Percentiles rank a stretch among this genome's conserved stretches.
Evolutionary conservation across 2,113 vertebrate species (phyloP).

Genomic region (Enhydra lutris): DNA sequence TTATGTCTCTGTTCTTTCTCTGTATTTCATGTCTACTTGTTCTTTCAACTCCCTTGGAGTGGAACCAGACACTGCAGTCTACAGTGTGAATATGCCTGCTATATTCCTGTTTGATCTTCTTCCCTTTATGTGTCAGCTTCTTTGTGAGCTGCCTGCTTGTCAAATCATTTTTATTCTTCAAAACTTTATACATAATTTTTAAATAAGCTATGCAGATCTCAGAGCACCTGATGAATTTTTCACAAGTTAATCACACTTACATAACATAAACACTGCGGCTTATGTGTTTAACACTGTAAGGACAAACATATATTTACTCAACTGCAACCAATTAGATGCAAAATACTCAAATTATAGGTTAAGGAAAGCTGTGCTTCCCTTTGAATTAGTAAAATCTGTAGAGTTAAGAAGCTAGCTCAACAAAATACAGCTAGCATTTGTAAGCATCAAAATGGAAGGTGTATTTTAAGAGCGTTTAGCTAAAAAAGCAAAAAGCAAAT

Average conservation of each 20-base stretch:
- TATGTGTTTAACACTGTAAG: slow-evolving; percentile 73
- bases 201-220: slow-evolving; percentile 77
- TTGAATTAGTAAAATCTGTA: slow-evolving; percentile 28
- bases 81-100: slow-evolving; percentile 78
- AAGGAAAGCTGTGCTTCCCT: slow-evolving; percentile 45
- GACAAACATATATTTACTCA: slow-evolving; percentile 76
- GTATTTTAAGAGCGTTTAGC: background rate
- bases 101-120: slow-evolving; percentile 83
- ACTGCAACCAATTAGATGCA: slow-evolving; percentile 54
- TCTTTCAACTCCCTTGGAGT: slow-evolving; percentile 82
- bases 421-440: background rate
- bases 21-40: slow-evolving; percentile 81
- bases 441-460: background rate
- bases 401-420: background rate
- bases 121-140: slow-evolving; percentile 84
- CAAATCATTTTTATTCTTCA: slow-evolving; percentile 83
- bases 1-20: slow-evolving; percentile 79
- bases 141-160: slow-evolving; percentile 84
- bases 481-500: background rate
- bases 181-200: slow-evolving; percentile 83
- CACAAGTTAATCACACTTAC: slow-evolving; percentile 77
- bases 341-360: slow-evolving; percentile 38
- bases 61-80: slow-evolving; percentile 76
- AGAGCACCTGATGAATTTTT: slow-evolving; percentile 80
- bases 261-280: slow-evolving; percentile 69